Evolutionary conservation across 2,113 vertebrate genomes (phyloP).

Genomic region (Cardinalis cardinalis): DNA sequence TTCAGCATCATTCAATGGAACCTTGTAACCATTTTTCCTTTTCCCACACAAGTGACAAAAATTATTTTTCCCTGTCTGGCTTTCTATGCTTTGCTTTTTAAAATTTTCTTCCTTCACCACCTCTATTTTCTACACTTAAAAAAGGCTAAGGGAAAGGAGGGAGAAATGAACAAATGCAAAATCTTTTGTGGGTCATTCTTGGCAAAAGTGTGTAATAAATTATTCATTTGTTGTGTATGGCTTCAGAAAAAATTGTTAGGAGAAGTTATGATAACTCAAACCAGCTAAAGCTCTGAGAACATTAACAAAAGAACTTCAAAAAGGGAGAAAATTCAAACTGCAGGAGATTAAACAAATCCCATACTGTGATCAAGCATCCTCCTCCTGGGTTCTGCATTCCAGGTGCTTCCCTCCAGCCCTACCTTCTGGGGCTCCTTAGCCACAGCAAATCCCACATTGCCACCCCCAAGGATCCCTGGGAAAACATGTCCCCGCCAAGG

Average conservation of each 20-base stretch:
- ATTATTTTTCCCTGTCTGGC: background rate
- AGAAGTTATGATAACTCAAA: background rate
- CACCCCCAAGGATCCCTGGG: background rate
- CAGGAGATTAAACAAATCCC: background rate
- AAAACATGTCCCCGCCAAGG: rapidly evolving
- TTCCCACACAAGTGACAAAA: background rate
- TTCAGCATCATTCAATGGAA: background rate
- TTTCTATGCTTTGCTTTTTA: background rate
- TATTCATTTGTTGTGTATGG: background rate
- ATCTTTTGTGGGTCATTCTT: background rate
- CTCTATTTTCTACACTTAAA: background rate
- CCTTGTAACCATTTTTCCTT: background rate
- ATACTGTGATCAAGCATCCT: background rate
- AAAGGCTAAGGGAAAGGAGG: background rate
- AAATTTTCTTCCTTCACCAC: background rate
- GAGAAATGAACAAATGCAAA: background rate
- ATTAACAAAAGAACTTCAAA: background rate
- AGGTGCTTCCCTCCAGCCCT: background rate
- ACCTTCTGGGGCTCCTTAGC: background rate
- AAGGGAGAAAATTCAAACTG: background rate
- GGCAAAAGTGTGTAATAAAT: background rate
- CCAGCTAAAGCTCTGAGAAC: background rate
- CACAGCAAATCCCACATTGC: rapidly evolving
- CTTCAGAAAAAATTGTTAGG: background rate
- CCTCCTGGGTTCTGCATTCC: background rate